phyloP scores from a whole-genome alignment of 2,888 invertebrate genomes.

The Tubulanus polymorphus region DNA sequence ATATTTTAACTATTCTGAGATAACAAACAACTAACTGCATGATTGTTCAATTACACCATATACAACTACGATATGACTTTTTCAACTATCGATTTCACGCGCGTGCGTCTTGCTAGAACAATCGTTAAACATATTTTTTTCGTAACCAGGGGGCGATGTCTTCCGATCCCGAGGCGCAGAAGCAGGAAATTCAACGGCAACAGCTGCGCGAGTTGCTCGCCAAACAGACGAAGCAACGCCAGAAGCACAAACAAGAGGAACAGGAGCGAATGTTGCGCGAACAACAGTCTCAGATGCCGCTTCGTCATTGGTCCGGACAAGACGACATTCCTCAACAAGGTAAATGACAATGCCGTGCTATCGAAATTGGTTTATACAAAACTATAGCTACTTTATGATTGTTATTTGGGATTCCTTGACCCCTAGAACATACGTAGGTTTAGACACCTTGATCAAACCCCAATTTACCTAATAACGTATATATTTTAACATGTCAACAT shows the following conservation, averaged over 20 bases:
- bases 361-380: background rate
- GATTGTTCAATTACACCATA: too few relatives aligned
- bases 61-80: too few relatives aligned
- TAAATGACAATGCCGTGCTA: background rate
- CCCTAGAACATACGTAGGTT: too few relatives aligned
- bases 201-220: constrained; percentile 73
- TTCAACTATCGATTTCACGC: too few relatives aligned
- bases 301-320: constrained; percentile 30
- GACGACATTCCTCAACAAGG: constrained; percentile 4
- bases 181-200: constrained; percentile 50
- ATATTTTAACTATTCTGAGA: too few relatives aligned
- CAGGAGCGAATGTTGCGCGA: constrained; percentile 35
- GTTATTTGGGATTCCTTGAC: too few relatives aligned
- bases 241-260: constrained; percentile 47
- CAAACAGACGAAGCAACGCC: constrained; percentile 61
- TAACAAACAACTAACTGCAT: too few relatives aligned
- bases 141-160: background rate
- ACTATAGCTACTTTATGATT: background rate
- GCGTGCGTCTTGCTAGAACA: too few relatives aligned
- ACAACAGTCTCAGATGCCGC: constrained; percentile 51
- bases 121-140: too few relatives aligned
- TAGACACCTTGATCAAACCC: too few relatives aligned
- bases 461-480: too few relatives aligned
- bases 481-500: too few relatives aligned
- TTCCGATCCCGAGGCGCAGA: background rate